Percentiles rank a stretch among this genome's conserved stretches.
Conservation (phyloP, 2,113 vertebrate genomes). For the Nettapus auritus region DNA sequence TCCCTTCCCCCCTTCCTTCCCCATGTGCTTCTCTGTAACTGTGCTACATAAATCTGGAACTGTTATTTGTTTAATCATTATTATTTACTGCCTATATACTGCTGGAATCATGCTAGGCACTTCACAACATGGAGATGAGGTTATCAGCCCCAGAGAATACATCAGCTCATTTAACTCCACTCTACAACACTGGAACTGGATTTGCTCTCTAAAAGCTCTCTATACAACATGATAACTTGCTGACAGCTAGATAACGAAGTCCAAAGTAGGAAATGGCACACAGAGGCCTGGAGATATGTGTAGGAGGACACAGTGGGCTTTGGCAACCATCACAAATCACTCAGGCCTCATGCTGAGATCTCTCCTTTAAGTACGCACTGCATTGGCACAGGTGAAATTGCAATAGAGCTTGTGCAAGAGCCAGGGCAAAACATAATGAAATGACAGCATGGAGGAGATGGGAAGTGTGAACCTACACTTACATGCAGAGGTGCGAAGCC, state of each 20-base stretch:
- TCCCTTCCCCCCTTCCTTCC: not conserved
- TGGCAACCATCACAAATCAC: not conserved
- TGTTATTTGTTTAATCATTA: not conserved
- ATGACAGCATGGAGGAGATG: not conserved
- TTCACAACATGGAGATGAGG: not conserved
- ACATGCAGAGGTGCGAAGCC: not conserved
- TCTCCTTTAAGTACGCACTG: not conserved
- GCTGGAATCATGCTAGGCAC: not conserved
- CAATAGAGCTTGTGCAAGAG: not conserved
- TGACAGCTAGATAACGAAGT: not conserved
- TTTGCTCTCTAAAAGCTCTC: not conserved
- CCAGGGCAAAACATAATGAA: not conserved
- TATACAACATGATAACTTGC: rapidly evolving
- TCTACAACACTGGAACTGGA: rapidly evolving
- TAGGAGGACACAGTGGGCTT: not conserved
- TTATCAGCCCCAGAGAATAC: not conserved
- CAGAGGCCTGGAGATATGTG: rapidly evolving
- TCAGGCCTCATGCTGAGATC: rapidly evolving
- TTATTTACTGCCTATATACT: not conserved
- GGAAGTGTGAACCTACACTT: rapidly evolving
- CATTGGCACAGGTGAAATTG: rapidly evolving
- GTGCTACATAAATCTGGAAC: not conserved
- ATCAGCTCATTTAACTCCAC: not conserved
- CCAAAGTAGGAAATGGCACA: not conserved
- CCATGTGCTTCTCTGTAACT: not conserved